Evolutionary conservation across 2,797 vertebrate species (phyloP).

Genomic region (Sebastes paucispinis): DNA sequence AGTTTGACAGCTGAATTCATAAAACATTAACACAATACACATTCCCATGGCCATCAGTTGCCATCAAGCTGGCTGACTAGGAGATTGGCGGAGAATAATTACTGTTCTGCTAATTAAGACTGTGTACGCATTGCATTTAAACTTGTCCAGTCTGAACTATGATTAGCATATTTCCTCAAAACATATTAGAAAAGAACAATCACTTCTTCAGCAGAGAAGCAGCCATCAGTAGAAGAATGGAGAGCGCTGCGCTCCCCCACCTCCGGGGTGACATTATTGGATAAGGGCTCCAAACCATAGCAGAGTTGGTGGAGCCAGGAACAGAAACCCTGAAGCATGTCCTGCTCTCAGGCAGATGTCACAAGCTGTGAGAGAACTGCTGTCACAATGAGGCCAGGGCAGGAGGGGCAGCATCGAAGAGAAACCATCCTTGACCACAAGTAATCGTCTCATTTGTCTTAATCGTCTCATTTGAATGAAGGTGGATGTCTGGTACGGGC

Average conservation of each 20-base stretch:
- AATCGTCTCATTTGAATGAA: slow-evolving; percentile 15
- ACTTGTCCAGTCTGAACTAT: not conserved
- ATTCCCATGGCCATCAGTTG: not conserved
- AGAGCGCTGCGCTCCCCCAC: not conserved
- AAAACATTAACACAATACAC: not conserved
- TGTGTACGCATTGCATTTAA: not conserved
- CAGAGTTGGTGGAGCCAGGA: slow-evolving; percentile 9
- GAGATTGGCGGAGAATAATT: not conserved
- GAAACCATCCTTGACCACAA: slow-evolving; percentile 20
- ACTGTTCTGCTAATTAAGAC: not conserved
- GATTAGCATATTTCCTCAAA: slow-evolving; percentile 1
- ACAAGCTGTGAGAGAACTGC: slow-evolving; percentile 21
- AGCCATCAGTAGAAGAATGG: not conserved
- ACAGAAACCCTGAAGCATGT: slow-evolving; percentile 27
- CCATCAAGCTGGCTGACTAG: not conserved
- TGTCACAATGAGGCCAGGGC: slow-evolving; percentile 15
- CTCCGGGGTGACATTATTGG: slow-evolving; percentile 25
- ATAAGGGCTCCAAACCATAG: slow-evolving; percentile 15
- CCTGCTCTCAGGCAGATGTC: slow-evolving; percentile 32
- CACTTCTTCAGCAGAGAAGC: not conserved
- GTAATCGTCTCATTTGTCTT: slow-evolving; percentile 29
- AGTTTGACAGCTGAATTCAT: not conserved
- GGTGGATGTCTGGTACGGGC: not conserved
- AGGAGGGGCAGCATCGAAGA: slow-evolving; percentile 1
- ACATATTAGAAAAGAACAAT: not conserved